Base-by-base conservation (phyloP, 2,888 invertebrate genomes). In the Eremobia ochroleuca region DNA sequence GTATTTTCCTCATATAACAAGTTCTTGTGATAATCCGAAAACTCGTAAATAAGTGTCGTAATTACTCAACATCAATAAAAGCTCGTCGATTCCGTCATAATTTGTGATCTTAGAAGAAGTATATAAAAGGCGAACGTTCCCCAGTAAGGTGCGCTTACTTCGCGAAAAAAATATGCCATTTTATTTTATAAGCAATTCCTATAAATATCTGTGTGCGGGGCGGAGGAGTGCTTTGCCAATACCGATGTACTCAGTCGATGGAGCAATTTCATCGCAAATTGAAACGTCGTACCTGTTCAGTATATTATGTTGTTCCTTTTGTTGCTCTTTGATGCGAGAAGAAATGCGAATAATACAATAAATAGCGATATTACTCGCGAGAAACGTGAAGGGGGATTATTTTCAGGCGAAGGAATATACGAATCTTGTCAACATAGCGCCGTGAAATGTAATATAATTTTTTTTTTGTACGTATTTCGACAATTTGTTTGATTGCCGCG, bases 321-420 rank as follows among this genome's bases (percentile, higher is more conserved):
- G 93, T 93, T 91, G 90, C 89, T 88, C 91, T 93, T 92, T 93
- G 93, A 94, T 90, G 92, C 88, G 92, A 91, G 87, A 91, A 89
- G 90, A 91, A 92, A 92, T 89, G 88, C 90, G 90, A 90, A 90
- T 92, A 92, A 94, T 92, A 93, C 90, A 94, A 94, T 93, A 92
- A 92, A 92, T 90, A 88, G 87, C 89, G 87, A 91, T 90, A 92
- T 92, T 90, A 90, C 87, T 85, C 80, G 90, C 90, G 89, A 92
- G 90, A 90, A 92, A 91, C 85, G 89, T 83, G 88, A 71, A 64
- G 84, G 59, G 78, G 78, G 73, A 91, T 91, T 88, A 90, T 88
- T 89, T 87, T 86, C 79, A 85, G 86, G 73, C 83, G 86, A 84
- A 81, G 77, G 73, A 78, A 85, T 85, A 85, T 75, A 75, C 73